Evolutionary conservation across 2,797 vertebrate species (phyloP).

Genomic region (Myripristis murdjan): DNA sequence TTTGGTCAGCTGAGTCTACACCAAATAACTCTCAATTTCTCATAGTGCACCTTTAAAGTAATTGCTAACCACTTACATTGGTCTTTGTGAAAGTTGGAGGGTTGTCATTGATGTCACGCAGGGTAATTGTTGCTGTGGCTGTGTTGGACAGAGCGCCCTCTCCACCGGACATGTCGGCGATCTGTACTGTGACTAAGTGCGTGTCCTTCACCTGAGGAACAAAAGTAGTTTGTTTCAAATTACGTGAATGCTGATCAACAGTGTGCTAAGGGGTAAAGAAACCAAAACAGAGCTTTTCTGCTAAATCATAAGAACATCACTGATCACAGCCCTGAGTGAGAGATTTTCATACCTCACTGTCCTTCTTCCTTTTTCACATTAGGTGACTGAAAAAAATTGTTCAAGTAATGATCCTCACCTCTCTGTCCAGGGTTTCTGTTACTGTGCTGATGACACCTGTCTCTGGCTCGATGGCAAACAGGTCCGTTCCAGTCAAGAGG

Average conservation of each 20-base stretch:
- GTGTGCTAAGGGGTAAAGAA: not conserved
- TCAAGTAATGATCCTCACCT: conserved; percentile 82
- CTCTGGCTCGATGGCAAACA: conserved; percentile 81
- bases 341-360: not conserved
- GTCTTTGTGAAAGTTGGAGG: conserved; percentile 83
- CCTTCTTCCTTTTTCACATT: not conserved
- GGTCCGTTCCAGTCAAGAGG: conserved; percentile 73
- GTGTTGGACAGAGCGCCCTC: conserved; percentile 81
- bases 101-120: conserved; percentile 92
- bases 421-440: conserved; percentile 87
- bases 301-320: not conserved
- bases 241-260: not conserved
- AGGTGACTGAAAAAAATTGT: not conserved
- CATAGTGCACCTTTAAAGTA: not conserved
- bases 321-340: too few relatives aligned
- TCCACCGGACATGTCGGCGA: conserved; percentile 87
- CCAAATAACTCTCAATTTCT: too few relatives aligned
- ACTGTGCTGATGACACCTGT: conserved; percentile 85
- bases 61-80: conserved; percentile 83
- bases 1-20: too few relatives aligned
- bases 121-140: conserved; percentile 82
- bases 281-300: not conserved
- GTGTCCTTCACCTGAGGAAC: conserved; percentile 80
- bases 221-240: not conserved
- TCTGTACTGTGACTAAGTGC: conserved; percentile 81